These are phyloP conservation scores for Cantharis rufa DNA, from an alignment of 2,888 invertebrate genomes.

Conservation along the genomic window DNA sequence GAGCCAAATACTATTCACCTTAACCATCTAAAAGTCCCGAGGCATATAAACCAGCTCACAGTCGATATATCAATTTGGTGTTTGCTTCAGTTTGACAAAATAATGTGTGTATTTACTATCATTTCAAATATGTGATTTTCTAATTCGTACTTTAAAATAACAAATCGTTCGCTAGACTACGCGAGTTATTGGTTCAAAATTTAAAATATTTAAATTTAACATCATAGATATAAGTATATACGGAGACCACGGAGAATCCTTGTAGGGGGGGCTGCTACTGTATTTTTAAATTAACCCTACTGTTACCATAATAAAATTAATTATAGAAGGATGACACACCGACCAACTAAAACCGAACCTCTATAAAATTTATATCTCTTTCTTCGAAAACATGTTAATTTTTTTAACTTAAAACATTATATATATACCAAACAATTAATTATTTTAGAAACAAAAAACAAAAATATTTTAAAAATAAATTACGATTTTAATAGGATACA, in stretches of 20 bases:
- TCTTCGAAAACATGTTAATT: background rate
- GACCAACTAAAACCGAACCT: background rate
- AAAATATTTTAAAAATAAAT: background rate
- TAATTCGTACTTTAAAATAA: background rate
- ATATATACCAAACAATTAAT: background rate
- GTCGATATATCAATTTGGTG: slow-evolving; percentile 41
- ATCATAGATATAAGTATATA: background rate
- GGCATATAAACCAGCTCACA: slow-evolving; percentile 2
- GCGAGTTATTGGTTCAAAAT: background rate
- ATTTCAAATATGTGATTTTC: background rate
- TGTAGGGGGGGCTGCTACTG: slow-evolving; percentile 15
- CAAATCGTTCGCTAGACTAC: background rate
- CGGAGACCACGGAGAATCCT: background rate
- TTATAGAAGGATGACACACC: background rate
- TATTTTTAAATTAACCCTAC: slow-evolving; percentile 6
- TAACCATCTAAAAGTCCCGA: slow-evolving; percentile 46
- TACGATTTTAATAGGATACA: background rate
- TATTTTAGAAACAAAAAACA: background rate
- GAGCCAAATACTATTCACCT: slow-evolving; percentile 46
- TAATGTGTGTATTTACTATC: slow-evolving; percentile 29
- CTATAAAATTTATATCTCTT: background rate
- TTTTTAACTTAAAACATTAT: background rate
- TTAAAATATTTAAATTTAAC: slow-evolving; percentile 1
- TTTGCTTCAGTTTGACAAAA: slow-evolving; percentile 23
- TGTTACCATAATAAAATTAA: background rate